A percentile compares a stretch with the other conserved stretches of the same genome.
These are phyloP conservation scores for Myathropa florea DNA, from an alignment of 2,888 invertebrate genomes.

Conservation along the genomic window DNA sequence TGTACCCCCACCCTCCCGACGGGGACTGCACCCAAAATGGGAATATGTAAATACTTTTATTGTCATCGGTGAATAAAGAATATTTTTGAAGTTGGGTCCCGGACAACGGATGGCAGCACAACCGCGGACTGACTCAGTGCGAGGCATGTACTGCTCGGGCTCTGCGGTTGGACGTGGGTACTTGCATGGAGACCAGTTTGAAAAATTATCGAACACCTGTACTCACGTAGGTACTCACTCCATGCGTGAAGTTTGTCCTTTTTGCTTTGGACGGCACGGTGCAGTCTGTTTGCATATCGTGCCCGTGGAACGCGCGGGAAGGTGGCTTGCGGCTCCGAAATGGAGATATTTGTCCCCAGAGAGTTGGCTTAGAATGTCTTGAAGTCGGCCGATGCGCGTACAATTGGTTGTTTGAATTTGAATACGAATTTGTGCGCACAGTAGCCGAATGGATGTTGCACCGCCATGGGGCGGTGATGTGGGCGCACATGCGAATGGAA, in stretches of 20 bases:
- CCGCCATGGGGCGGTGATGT: not conserved
- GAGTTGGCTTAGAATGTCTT: slow-evolving; percentile 52
- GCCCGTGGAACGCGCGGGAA: slow-evolving; percentile 10
- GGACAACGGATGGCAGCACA: not conserved
- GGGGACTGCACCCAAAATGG: slow-evolving; percentile 77
- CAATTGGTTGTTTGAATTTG: slow-evolving; percentile 68
- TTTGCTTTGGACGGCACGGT: not conserved
- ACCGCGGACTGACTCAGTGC: slow-evolving; percentile 16
- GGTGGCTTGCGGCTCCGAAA: slow-evolving; percentile 49
- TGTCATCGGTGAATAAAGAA: slow-evolving; percentile 76
- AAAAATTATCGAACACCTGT: slow-evolving; percentile 72
- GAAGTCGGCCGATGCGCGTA: slow-evolving; percentile 19
- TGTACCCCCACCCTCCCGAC: slow-evolving; percentile 20
- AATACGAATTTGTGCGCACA: slow-evolving; percentile 56
- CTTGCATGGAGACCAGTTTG: slow-evolving; percentile 48
- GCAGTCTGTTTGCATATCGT: slow-evolving; percentile 32
- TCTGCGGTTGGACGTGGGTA: not conserved
- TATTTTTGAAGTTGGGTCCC: slow-evolving; percentile 61
- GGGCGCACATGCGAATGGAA: slow-evolving; percentile 10
- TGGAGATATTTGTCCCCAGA: slow-evolving; percentile 70
- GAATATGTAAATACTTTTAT: slow-evolving; percentile 80
- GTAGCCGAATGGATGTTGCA: slow-evolving; percentile 34
- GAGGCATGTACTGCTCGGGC: not conserved
- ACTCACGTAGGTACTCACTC: slow-evolving; percentile 52
- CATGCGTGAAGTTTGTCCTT: slow-evolving; percentile 47